Conservation (phyloP, 2,113 vertebrate genomes). For the Chionodraco myersi region DNA sequence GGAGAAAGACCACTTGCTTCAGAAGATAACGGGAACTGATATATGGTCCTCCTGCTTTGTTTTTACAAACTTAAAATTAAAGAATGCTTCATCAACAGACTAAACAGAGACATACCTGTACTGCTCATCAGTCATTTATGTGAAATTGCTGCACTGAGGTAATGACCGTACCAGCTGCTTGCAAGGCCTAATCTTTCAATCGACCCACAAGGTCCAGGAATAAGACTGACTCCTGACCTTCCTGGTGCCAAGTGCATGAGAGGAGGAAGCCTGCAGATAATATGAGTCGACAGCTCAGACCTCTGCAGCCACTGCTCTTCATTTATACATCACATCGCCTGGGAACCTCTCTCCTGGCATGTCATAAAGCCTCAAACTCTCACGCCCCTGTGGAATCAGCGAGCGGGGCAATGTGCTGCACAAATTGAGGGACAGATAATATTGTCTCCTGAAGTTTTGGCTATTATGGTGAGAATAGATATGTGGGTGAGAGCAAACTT, state of each 20-base stretch:
- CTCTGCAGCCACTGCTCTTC: conserved; percentile 56
- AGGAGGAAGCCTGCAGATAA: conserved; percentile 40
- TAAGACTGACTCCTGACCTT: conserved; percentile 47
- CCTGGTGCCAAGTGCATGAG: conserved; percentile 9
- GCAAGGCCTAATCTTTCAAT: conserved; percentile 20
- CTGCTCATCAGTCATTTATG: conserved; percentile 12
- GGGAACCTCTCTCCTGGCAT: conserved; percentile 44
- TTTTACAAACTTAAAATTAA: conserved; percentile 6
- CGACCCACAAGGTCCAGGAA: conserved; percentile 17
- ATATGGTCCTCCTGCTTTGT: conserved; percentile 18
- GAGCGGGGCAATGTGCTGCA: conserved; percentile 21
- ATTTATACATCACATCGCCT: conserved; percentile 57
- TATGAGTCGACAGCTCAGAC: conserved; percentile 60
- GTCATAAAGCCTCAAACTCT: conserved; percentile 55
- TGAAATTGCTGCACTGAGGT: conserved; percentile 15
- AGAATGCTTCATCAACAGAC: conserved; percentile 3
- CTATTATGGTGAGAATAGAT: conserved; percentile 13
- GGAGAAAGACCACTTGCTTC: conserved; percentile 51
- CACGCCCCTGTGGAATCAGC: conserved; percentile 14
- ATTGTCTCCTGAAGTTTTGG: conserved; percentile 4
- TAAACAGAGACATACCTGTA: conserved; percentile 1
- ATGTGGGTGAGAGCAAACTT: background rate
- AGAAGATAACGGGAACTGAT: conserved; percentile 38
- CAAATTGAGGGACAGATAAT: conserved; percentile 13
- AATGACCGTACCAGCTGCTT: background rate